Percentiles rank a stretch among this genome's conserved stretches.
Conservation (phyloP, 2,888 invertebrate genomes). For the Catocala nupta region DNA sequence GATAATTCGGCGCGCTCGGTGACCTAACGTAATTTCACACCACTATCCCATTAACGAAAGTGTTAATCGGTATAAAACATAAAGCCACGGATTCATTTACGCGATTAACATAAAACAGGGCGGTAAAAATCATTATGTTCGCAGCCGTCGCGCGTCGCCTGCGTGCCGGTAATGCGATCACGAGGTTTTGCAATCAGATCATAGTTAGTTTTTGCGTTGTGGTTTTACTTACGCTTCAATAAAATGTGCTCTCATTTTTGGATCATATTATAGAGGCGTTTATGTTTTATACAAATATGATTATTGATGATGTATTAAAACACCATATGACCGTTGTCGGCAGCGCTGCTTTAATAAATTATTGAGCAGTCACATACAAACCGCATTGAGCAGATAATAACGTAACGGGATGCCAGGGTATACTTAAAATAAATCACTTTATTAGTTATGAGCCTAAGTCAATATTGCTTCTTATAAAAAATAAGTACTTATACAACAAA, state of each 20-base stretch:
- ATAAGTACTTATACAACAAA: no score
- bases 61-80: conserved; percentile 76
- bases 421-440: no score
- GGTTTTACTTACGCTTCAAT: conserved; percentile 7
- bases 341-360: no score
- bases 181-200: conserved; percentile 34
- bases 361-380: no score
- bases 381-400: no score
- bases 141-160: conserved; percentile 28
- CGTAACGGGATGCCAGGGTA: no score
- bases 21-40: conserved; percentile 58
- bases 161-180: conserved; percentile 48
- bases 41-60: conserved; percentile 70
- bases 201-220: conserved; percentile 24
- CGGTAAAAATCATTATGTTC: conserved; percentile 67
- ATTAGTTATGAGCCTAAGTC: no score
- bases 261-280: not conserved
- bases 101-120: conserved; percentile 68
- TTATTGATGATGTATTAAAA: not conserved
- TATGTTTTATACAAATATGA: conserved; percentile 3
- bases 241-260: conserved; percentile 7
- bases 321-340: not conserved
- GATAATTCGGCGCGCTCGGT: conserved; percentile 41
- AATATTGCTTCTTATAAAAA: no score
- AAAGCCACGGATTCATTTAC: conserved; percentile 64